Evolutionary conservation across 2,797 vertebrate genomes (phyloP).

Genomic region (Sebastes trivittatus): DNA sequence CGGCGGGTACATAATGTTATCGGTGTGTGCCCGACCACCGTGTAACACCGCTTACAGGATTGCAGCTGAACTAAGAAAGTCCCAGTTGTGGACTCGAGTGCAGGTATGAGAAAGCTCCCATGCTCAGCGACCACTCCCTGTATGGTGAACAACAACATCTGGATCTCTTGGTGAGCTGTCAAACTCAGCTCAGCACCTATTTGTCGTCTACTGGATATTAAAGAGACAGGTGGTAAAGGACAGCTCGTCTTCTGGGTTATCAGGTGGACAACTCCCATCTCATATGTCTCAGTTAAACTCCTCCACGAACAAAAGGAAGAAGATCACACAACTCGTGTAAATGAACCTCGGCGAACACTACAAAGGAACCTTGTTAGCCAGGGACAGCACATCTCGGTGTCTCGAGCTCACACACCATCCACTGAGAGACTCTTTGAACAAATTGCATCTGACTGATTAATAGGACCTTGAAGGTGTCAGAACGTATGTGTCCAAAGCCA

Average conservation of each 20-base stretch:
- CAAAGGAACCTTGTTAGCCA: constrained; percentile 1
- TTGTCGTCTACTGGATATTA: background rate
- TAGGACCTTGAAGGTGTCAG: constrained; percentile 31
- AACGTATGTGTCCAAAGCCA: constrained; percentile 17
- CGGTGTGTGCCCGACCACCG: too few species aligned
- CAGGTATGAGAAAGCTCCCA: background rate
- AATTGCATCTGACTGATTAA: constrained; percentile 52
- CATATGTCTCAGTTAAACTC: background rate
- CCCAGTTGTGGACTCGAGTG: background rate
- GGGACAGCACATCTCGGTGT: background rate
- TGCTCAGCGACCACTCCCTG: background rate
- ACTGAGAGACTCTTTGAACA: constrained; percentile 10
- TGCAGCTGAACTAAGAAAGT: background rate
- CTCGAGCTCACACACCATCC: background rate
- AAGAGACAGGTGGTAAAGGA: background rate
- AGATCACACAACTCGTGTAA: background rate
- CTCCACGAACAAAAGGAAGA: background rate
- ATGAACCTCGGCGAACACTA: background rate
- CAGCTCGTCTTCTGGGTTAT: background rate
- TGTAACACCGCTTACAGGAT: background rate
- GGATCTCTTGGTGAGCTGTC: constrained; percentile 2
- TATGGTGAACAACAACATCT: constrained; percentile 24
- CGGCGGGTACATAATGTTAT: too few species aligned
- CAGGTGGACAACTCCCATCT: background rate
- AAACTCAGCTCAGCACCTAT: background rate